phyloP scores from a whole-genome alignment of 1,140 invertebrate species.

The Dreissena polymorpha region DNA sequence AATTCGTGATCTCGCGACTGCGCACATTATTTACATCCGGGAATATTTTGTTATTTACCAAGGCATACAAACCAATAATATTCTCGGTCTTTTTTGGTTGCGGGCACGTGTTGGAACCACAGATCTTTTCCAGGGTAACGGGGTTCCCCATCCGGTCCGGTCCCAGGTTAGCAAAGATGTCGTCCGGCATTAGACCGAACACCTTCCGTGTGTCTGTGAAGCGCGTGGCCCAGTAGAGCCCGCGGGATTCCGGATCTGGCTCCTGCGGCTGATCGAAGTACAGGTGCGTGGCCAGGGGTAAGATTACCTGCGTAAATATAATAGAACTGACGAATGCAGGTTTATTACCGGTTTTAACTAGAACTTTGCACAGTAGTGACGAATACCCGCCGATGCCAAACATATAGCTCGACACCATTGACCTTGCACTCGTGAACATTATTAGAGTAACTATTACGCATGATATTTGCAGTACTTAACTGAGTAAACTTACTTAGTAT shows the following conservation, averaged over 20 bases:
- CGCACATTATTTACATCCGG: no score
- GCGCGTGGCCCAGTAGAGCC: slow-evolving; percentile 74
- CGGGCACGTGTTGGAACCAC: slow-evolving; percentile 19
- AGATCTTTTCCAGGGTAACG: slow-evolving; percentile 30
- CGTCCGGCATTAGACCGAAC: slow-evolving; percentile 71
- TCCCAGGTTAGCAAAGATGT: slow-evolving; percentile 72
- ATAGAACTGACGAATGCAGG: no score
- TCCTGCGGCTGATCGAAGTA: slow-evolving; percentile 78
- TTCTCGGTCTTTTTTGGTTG: slow-evolving; percentile 7
- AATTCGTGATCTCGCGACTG: no score
- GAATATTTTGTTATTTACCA: neutral
- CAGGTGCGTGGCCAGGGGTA: slow-evolving; percentile 72
- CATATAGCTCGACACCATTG: no score
- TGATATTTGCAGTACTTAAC: no score
- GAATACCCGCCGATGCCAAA: no score
- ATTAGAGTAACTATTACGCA: no score
- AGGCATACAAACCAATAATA: slow-evolving; percentile 24
- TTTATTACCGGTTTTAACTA: no score
- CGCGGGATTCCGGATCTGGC: slow-evolving; percentile 73
- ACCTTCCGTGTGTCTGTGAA: slow-evolving; percentile 67
- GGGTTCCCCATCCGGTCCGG: slow-evolving; percentile 56
- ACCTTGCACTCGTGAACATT: no score
- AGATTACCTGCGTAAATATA: slow-evolving; percentile 64
- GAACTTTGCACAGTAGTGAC: no score
- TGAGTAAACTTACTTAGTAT: no score